These are phyloP conservation scores for Panulirus ornatus DNA, from an alignment of 1,140 invertebrate genomes.

Conservation along the genomic window DNA sequence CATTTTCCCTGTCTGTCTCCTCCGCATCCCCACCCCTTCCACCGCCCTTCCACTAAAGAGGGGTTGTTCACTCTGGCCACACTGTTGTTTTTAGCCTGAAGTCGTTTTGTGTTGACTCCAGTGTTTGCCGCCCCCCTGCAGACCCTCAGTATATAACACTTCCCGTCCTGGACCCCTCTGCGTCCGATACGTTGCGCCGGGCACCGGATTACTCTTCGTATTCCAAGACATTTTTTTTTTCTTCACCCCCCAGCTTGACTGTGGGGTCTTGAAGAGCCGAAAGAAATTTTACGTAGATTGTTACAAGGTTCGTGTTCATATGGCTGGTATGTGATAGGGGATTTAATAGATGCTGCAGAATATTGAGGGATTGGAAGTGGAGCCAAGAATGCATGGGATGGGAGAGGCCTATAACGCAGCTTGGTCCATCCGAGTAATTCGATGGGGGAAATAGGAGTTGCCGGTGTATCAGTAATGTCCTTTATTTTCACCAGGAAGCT, in stretches of 20 bases:
- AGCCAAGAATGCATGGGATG: conserved; percentile 30
- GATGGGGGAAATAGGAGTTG: conserved; percentile 37
- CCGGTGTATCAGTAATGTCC: conserved; percentile 21
- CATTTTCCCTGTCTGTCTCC: too few relatives aligned
- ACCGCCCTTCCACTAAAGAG: too few relatives aligned
- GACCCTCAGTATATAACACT: conserved; percentile 54
- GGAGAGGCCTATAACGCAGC: conserved; percentile 58
- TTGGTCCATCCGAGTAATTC: conserved; percentile 65
- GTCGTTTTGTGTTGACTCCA: conserved; percentile 34
- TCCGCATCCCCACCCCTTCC: too few relatives aligned
- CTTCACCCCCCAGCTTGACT: not conserved
- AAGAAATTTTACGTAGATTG: too few relatives aligned
- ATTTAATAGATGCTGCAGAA: not conserved
- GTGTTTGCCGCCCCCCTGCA: not conserved
- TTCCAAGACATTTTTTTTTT: not conserved
- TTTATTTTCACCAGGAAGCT: not conserved
- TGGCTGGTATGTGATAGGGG: not conserved
- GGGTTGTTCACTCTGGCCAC: not conserved
- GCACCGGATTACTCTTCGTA: not conserved
- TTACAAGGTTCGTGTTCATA: too few relatives aligned
- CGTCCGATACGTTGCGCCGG: conserved; percentile 16
- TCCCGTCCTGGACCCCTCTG: conserved; percentile 39
- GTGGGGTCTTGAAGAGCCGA: too few relatives aligned
- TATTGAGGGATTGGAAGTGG: not conserved
- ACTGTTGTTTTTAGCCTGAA: not conserved